Conservation (phyloP, 2,888 invertebrate genomes). For the Geophilus truncorum region DNA sequence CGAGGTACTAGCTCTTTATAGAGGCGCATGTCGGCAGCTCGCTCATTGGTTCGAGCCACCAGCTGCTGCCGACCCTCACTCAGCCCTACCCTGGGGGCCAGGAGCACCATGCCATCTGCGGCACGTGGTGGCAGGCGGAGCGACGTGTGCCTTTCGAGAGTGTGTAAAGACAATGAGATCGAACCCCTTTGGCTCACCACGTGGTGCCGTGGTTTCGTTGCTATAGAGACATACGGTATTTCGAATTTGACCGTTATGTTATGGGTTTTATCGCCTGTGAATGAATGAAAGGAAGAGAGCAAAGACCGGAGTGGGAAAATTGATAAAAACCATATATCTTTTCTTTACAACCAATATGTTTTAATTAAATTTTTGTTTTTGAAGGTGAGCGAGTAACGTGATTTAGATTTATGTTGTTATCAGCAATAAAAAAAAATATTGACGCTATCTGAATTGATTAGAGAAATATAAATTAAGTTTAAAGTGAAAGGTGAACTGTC, state of each 20-base stretch:
- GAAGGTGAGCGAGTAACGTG: no score
- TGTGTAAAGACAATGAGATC: neutral
- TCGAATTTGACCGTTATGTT: neutral
- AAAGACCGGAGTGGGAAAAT: neutral
- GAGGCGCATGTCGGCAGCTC: neutral
- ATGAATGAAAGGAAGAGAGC: neutral
- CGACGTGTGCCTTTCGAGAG: slow-evolving; percentile 22
- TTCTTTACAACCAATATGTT: no score
- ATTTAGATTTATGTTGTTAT: neutral
- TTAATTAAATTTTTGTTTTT: neutral
- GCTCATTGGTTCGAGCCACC: neutral
- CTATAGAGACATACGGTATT: neutral
- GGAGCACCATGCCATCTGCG: slow-evolving; percentile 3
- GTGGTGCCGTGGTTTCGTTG: neutral
- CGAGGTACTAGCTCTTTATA: neutral
- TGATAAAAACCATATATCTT: neutral
- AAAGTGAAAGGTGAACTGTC: neutral
- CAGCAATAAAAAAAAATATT: neutral
- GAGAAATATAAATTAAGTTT: neutral
- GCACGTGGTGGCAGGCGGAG: slow-evolving; percentile 29
- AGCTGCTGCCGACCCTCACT: neutral
- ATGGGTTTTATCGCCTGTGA: neutral
- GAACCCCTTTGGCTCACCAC: neutral
- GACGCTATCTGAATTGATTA: neutral
- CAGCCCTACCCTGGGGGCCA: slow-evolving; percentile 15